These are phyloP conservation scores for Malurus melanocephalus DNA, from an alignment of 2,113 vertebrate genomes.

Conservation along the genomic window DNA sequence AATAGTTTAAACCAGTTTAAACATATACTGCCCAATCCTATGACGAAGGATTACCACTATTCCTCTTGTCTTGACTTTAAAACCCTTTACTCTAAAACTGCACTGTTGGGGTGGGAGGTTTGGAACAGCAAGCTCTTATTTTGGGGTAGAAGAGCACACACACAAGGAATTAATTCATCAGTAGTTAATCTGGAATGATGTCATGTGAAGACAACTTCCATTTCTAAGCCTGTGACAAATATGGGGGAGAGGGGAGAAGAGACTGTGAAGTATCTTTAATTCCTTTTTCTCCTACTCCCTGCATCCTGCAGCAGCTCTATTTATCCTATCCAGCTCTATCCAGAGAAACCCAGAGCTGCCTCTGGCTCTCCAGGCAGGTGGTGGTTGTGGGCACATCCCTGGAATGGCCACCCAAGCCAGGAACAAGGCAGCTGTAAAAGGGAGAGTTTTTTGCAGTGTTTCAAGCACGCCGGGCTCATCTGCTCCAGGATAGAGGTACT, in stretches of 20 bases:
- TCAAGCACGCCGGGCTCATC: background rate
- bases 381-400: background rate
- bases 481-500: background rate
- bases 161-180: conserved; percentile 29
- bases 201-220: background rate
- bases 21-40: background rate
- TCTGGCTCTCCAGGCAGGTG: background rate
- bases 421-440: background rate
- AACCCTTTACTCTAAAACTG: background rate
- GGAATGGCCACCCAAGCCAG: background rate
- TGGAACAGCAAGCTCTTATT: background rate
- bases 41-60: background rate
- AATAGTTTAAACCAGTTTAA: background rate
- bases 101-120: background rate
- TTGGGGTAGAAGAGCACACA: background rate
- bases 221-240: background rate
- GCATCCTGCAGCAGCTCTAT: background rate
- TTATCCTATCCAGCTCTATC: too few species aligned
- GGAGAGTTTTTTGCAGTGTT: background rate
- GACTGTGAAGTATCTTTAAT: background rate
- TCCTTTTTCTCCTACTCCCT: background rate
- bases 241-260: background rate
- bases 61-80: background rate
- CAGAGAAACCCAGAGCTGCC: background rate
- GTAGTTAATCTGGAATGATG: background rate